Percentiles rank a stretch among this genome's conserved stretches.
Evolutionary conservation across 1,140 invertebrate genomes (phyloP).

Genomic region (Drosophila obscura): DNA sequence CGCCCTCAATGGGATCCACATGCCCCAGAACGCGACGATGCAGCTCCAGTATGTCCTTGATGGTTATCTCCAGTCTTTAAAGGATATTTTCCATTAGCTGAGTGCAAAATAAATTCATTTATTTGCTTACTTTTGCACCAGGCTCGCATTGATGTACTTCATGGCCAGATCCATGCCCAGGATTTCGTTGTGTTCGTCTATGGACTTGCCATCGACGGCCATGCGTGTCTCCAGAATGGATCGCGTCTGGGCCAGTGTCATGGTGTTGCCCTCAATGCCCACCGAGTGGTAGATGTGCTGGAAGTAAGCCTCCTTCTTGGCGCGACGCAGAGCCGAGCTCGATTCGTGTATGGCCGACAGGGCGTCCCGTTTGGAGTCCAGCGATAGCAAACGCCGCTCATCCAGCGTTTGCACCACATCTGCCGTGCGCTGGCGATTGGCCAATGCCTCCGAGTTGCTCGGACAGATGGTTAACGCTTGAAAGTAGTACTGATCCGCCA

Average conservation of each 20-base stretch:
- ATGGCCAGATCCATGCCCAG: slow-evolving; percentile 96
- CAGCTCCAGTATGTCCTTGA: slow-evolving; percentile 96
- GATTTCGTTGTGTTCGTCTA: slow-evolving; percentile 98
- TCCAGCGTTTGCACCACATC: slow-evolving; percentile 96
- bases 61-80: slow-evolving; percentile 88
- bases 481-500: slow-evolving; percentile 95
- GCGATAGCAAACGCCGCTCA: slow-evolving; percentile 89
- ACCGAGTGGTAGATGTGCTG: slow-evolving; percentile 98
- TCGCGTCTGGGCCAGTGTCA: slow-evolving; percentile 96
- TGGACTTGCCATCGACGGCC: slow-evolving; percentile 96
- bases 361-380: slow-evolving; percentile 94
- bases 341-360: slow-evolving; percentile 92
- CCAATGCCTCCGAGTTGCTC: slow-evolving; percentile 91
- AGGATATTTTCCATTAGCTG: too few relatives aligned
- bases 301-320: slow-evolving; percentile 97
- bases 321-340: slow-evolving; percentile 90
- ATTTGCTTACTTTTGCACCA: slow-evolving; percentile 87
- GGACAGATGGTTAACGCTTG: slow-evolving; percentile 92
- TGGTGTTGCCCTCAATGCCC: slow-evolving; percentile 98
- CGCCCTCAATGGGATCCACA: slow-evolving; percentile 95
- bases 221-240: slow-evolving; percentile 96
- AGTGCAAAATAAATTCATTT: too few relatives aligned
- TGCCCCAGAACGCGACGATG: slow-evolving; percentile 96
- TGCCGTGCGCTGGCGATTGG: slow-evolving; percentile 92
- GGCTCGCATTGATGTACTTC: slow-evolving; percentile 96